Conservation (phyloP, 2,888 invertebrate species). For the Chrysodeixis includens region DNA sequence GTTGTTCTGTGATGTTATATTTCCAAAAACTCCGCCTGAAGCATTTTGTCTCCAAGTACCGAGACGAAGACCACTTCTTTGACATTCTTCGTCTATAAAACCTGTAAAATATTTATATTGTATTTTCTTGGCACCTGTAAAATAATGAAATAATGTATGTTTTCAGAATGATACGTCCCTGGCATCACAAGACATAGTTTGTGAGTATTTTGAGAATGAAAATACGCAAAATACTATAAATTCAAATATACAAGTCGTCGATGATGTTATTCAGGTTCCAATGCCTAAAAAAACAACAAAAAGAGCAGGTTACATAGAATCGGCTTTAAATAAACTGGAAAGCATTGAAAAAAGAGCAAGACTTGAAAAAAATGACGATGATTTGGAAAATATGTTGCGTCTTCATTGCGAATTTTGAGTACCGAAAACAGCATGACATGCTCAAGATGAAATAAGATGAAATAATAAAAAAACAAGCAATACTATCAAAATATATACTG, state of each 20-base stretch:
- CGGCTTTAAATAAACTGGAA: not conserved
- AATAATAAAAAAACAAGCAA: too few relatives aligned
- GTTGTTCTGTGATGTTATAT: too few relatives aligned
- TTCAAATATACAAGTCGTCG: not conserved
- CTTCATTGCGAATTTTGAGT: not conserved
- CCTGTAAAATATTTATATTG: too few relatives aligned
- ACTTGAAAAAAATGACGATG: not conserved
- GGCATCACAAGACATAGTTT: conserved; percentile 41
- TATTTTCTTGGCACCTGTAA: conserved; percentile 54
- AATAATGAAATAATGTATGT: too few relatives aligned
- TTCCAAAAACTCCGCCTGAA: too few relatives aligned
- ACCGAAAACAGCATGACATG: not conserved
- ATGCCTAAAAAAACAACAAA: not conserved
- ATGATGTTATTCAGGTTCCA: not conserved
- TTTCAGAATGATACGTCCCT: conserved; percentile 45
- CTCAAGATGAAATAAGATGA: conserved; percentile 9
- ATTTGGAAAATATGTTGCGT: not conserved
- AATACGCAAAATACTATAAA: too few relatives aligned
- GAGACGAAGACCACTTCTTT: conserved; percentile 24
- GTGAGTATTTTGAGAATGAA: too few relatives aligned
- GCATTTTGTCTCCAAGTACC: too few relatives aligned
- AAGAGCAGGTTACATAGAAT: not conserved
- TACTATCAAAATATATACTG: conserved; percentile 14
- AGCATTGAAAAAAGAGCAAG: not conserved
- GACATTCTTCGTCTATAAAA: too few relatives aligned